phyloP scores from a whole-genome alignment of 2,888 invertebrate species.

The Sarcophaga subvicina region DNA sequence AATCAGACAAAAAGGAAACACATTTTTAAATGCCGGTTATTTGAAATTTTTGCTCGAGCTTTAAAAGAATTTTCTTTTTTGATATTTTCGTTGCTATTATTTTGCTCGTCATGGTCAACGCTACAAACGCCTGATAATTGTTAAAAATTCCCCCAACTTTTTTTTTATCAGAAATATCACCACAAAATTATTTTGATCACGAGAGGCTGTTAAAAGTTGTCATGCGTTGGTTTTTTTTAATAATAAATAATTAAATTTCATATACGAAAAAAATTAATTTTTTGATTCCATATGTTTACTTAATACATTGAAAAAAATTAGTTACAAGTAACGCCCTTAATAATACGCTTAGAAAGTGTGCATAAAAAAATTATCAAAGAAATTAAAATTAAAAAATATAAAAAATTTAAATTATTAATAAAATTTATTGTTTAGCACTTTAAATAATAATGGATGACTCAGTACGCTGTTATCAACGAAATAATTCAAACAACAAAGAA shows the following conservation, averaged over 20 bases:
- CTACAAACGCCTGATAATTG: too few relatives aligned
- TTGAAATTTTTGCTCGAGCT: too few relatives aligned
- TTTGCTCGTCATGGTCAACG: too few relatives aligned
- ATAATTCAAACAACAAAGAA: neutral
- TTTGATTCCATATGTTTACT: conserved; percentile 9
- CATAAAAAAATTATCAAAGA: neutral
- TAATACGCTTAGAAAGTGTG: conserved; percentile 13
- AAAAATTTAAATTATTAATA: neutral
- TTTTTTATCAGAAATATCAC: too few relatives aligned
- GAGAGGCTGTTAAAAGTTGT: neutral
- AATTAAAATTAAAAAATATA: neutral
- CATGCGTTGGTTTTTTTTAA: neutral
- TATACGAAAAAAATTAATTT: too few relatives aligned
- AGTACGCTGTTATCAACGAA: neutral
- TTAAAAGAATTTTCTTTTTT: too few relatives aligned
- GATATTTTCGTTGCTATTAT: too few relatives aligned
- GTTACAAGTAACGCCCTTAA: conserved; percentile 35
- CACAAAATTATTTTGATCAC: too few relatives aligned
- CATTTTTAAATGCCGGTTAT: too few relatives aligned
- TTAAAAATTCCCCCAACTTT: too few relatives aligned
- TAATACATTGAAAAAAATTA: neutral
- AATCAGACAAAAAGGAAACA: too few relatives aligned
- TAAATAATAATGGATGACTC: neutral
- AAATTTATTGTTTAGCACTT: neutral
- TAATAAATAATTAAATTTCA: neutral